Evolutionary conservation across 2,113 vertebrate genomes (phyloP).

Genomic region (Centropus unirufus): DNA sequence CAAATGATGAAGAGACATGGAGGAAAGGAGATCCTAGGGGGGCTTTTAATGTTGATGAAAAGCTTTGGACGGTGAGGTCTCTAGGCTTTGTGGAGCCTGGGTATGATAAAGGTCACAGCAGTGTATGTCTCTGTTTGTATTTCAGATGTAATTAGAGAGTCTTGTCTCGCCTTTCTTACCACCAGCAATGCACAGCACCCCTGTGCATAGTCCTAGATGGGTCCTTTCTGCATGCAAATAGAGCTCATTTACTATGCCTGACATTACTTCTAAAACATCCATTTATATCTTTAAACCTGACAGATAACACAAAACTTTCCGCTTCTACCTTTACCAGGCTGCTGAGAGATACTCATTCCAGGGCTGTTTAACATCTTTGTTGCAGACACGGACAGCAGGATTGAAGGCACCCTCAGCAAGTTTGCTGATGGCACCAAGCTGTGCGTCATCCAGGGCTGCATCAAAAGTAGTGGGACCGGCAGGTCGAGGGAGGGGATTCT

Average conservation of each 20-base stretch:
- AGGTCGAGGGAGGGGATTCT: too few species aligned
- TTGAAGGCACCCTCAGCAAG: too few species aligned
- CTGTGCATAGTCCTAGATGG: fast-evolving
- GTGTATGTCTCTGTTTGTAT: not conserved
- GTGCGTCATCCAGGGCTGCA: too few species aligned
- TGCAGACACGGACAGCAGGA: too few species aligned
- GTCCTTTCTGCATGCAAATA: not conserved
- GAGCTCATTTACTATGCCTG: not conserved
- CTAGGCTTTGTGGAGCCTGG: not conserved
- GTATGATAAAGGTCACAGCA: fast-evolving
- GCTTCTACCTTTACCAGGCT: not conserved
- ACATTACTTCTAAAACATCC: not conserved
- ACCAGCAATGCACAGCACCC: fast-evolving
- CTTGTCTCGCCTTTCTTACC: not conserved
- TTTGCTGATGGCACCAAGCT: too few species aligned
- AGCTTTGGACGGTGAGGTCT: fast-evolving
- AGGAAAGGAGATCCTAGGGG: not conserved
- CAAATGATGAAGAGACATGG: not conserved
- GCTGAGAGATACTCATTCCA: not conserved
- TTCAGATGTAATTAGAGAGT: not conserved
- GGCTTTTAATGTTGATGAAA: not conserved
- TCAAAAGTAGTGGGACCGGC: too few species aligned
- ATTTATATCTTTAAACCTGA: not conserved
- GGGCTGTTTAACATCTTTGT: too few species aligned
- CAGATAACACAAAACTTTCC: fast-evolving